Base-by-base conservation (phyloP, 64 coral and sea anemone species). In the Anthopleura sola region DNA sequence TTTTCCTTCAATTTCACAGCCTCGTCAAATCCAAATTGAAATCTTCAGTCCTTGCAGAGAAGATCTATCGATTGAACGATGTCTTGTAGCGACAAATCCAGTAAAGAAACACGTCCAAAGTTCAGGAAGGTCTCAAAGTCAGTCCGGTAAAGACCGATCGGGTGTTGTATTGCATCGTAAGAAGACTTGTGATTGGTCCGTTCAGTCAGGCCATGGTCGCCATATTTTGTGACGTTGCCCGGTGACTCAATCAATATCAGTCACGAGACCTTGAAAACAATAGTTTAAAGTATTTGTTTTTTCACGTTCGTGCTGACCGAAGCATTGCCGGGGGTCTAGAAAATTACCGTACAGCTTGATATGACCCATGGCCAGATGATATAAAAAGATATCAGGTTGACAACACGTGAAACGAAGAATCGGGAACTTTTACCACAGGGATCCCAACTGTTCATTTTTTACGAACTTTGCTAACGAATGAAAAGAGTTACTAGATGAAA, bases 91-190 rank as follows among this genome's bases (percentile, higher is more conserved):
- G 78, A 81, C 78, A 81, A 81, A 81, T 81, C 78, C 78, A 36
- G 78, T 81, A 24, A 32, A 71, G 40, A 81, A 81, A 48, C 78
- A 44, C 38, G 20, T 48, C 78, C 49, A 81, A 81, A 81, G 40
- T 81, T 48, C 78, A 81, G 66, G 28, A 49, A 1, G 11, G 78
- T 49, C 48, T 81, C 39, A 21, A 53, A 81, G 8, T 32, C 39
- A 81, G 26, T 81, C 78, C 78, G 26, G 39, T 81, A 81, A 23
- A 81, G 39, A 81, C 37, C 38, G 38, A n/a, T 38, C 39, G 32
- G 37, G 78, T 46, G 38, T 46, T 79, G 36, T 38, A 40, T 48
- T 46, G 49, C 38, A 32, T 8, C 78, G 39, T 3, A 81, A 81
- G 0, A 46, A 81, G 39, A 28, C 39, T 32, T 46, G 16, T 44